Evolutionary conservation across 2,797 vertebrate species (phyloP).

Genomic region (Chaetodon trifasciatus): DNA sequence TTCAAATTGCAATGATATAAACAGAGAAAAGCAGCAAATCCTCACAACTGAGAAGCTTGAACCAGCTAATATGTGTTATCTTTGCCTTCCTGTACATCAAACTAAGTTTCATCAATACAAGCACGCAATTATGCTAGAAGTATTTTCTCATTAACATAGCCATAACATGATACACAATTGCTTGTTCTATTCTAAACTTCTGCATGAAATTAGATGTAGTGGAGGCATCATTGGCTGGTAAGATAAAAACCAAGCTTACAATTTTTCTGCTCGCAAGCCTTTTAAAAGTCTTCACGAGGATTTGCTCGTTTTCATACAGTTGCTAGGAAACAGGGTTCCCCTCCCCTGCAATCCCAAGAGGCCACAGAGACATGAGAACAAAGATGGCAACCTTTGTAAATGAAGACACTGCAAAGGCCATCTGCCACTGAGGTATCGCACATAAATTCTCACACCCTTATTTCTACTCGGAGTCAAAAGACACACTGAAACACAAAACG

Average conservation of each 20-base stretch:
- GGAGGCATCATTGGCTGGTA: conserved; percentile 9
- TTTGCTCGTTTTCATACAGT: conserved; percentile 71
- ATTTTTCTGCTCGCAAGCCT: conserved; percentile 54
- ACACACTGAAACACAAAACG: conserved; percentile 25
- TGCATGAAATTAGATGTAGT: background rate
- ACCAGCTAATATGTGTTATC: background rate
- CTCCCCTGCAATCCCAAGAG: conserved; percentile 75
- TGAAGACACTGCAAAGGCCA: conserved; percentile 68
- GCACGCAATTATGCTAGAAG: background rate
- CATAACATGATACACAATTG: background rate
- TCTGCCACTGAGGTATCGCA: conserved; percentile 58
- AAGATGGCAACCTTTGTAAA: conserved; percentile 81
- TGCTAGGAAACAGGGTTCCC: conserved; percentile 86
- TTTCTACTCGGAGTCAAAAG: conserved; percentile 43
- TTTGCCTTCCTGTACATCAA: background rate
- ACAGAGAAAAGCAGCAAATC: too few species aligned
- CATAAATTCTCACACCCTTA: conserved; percentile 53
- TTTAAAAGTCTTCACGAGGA: conserved; percentile 61
- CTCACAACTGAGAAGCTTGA: too few species aligned
- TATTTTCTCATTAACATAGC: background rate
- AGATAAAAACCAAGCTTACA: conserved; percentile 23
- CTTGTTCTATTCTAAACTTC: conserved; percentile 3
- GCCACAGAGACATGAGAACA: conserved; percentile 79
- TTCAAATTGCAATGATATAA: background rate
- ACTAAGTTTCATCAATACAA: too few species aligned